Evolutionary conservation across 2,888 invertebrate species (phyloP).

Genomic region (Lysandra coridon): DNA sequence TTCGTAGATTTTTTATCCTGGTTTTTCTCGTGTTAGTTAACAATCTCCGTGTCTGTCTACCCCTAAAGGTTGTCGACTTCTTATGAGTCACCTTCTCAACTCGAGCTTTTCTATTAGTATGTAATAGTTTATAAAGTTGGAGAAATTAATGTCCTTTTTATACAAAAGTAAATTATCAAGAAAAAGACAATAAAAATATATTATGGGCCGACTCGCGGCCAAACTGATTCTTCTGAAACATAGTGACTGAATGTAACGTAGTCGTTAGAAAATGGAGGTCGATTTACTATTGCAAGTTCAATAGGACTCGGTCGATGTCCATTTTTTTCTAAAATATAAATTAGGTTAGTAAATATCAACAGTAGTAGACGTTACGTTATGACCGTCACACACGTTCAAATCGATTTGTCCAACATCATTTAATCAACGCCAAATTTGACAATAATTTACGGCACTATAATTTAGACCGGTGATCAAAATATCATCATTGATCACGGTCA

Average conservation of each 20-base stretch:
- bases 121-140: conserved; percentile 48
- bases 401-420: background rate
- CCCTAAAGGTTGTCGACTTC: conserved; percentile 71
- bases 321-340: background rate
- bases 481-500: background rate
- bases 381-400: background rate
- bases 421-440: background rate
- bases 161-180: conserved; percentile 36
- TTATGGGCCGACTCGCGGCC: conserved; percentile 27
- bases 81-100: conserved; percentile 70
- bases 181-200: conserved; percentile 25
- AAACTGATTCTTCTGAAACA: conserved; percentile 40
- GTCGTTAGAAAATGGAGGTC: conserved; percentile 23
- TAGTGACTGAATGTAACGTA: conserved; percentile 46
- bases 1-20: background rate
- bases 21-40: background rate
- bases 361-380: background rate
- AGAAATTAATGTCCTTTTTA: conserved; percentile 45
- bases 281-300: background rate
- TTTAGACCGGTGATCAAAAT: background rate
- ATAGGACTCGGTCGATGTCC: background rate
- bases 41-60: conserved; percentile 42
- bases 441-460: background rate
- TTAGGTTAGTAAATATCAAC: background rate
- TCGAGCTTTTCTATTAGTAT: conserved; percentile 75